Evolutionary conservation across 2,113 vertebrate genomes (phyloP).

Genomic region (Rutilus rutilus): DNA sequence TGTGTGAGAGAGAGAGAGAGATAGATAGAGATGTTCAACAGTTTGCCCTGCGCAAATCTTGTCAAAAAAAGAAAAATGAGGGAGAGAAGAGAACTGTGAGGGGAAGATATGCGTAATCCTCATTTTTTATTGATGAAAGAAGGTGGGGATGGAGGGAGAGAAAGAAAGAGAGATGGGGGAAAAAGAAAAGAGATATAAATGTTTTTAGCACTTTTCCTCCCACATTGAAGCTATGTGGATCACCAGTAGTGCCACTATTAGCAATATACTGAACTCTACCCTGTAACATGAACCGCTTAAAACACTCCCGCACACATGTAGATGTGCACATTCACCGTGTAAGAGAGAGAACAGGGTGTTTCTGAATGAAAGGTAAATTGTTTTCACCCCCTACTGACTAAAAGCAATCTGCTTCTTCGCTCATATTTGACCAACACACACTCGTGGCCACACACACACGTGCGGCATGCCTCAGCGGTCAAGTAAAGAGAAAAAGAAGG

Average conservation of each 20-base stretch:
- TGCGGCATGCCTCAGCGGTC: constrained; percentile 46
- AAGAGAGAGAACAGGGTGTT: constrained; percentile 28
- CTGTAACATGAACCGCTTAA: background rate
- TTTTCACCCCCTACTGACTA: constrained; percentile 71
- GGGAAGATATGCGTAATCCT: constrained; percentile 56
- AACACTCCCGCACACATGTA: background rate
- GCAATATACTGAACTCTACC: background rate
- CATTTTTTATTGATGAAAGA: constrained; percentile 55
- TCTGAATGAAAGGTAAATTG: constrained; percentile 63
- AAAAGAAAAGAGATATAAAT: constrained; percentile 22
- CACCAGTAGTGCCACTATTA: constrained; percentile 8
- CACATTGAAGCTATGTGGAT: constrained; percentile 16
- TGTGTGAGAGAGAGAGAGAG: too few species aligned
- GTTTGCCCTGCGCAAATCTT: constrained; percentile 38
- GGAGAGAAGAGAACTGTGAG: constrained; percentile 44
- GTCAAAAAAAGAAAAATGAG: constrained; percentile 49
- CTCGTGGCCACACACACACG: constrained; percentile 29
- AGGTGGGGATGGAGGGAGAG: constrained; percentile 6
- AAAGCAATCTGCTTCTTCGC: constrained; percentile 59
- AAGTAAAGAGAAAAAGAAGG: constrained; percentile 37
- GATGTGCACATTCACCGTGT: background rate
- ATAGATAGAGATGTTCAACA: constrained; percentile 7
- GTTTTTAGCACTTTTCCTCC: constrained; percentile 36
- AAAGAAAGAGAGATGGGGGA: constrained; percentile 29
- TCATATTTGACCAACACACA: constrained; percentile 45